Evolutionary conservation across 2,888 invertebrate genomes (phyloP), one percentile per base, ranked within the genome.

Genomic region (Cenopis cana): DNA sequence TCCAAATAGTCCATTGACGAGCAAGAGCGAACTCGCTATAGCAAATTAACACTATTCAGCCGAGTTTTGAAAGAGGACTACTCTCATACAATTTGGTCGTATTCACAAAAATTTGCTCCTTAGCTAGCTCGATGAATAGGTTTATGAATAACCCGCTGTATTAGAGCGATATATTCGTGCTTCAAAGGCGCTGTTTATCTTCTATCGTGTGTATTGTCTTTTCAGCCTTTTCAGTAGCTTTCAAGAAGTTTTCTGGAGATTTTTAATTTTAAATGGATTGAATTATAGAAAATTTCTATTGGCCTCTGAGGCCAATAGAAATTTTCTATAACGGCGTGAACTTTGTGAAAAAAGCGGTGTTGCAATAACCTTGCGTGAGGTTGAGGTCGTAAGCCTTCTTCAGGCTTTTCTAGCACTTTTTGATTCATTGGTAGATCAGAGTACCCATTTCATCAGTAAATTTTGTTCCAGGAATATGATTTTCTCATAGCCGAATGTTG

Each of bases 1-100:
- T 87, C 88, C 91, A 88, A 92, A 93, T 90, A 91, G 87, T 88
- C 90, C 88, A 93, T 92, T 93, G 93, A 93, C 90, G 88, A 91
- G 89, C 83, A 85, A 85, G 87, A 86, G 89, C 91, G 89, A 92
- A 92, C 91, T 93, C 91, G 91, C 92, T 91, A 93, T 91, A 92
- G 90, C 92, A 92, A 93, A 89, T 92, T 92, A 92, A 92, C 93
- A 93, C 93, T 93, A 93, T 93, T 93, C 93, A 93, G 85, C 84
- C 87, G 88, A 93, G 86, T 91, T 91, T 91, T 93, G 87, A 92
- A 93, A 93, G 92, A 92, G 90, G 91, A 92, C 91, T 91, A 89
- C 91, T 90, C 90, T 91, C 92, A 92, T 93, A 93, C 93, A 93
- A 93, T 93, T 93, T 93, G 91, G 92, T 90, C 88, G 93, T 90